Evolutionary conservation across 2,113 vertebrate genomes (phyloP), one percentile per base, ranked within the genome.

Genomic region (Phaetusa simplex): DNA sequence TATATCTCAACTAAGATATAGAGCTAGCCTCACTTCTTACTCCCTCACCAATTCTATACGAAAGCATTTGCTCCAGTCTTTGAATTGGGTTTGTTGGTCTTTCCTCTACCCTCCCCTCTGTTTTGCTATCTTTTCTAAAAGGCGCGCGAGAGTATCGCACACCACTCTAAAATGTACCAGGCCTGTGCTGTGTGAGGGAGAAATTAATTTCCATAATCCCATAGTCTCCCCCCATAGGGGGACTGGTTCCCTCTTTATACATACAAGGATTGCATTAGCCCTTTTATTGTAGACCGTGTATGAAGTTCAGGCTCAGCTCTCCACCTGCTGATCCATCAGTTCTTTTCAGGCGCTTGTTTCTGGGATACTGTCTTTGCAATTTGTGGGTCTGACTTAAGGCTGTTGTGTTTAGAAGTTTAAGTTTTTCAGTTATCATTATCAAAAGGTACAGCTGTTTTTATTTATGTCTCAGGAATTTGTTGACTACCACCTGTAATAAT

Each of bases 61-160:
- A 73, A 90, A 82, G 3, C 16, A 34, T 86, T 90, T 86, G 74
- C 45, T 88, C 26, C 21, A 32, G 6, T 36, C 19, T 49, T 77
- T 65, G 53, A 65, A 45, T 3, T 47, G 11, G 14, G 24, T 67
- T 71, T 82, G 8, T 64, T 70, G 20, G 49, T 69, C 18, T 82
- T 93, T 74, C 34, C 55, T 66, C 67, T 76, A 5, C 9, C 5
- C 5, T 82, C 40, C 24, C 15, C 8, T 22, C 10, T 40, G 8
- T 79, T 91, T 66, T 79, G 9, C 30, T 36, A 17, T 53, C 10
- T 42, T 90, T 67, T 90, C 67, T 88, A 59, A 69, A 86, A 45
- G 5, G 11, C 2, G 6, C 62, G 58, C 8, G 17, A 69, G 34
- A 82, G n/a, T 13, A 42, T 19, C 0, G 1, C 49, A 8, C 26